Conservation (phyloP, 1,140 invertebrate species). For the Tribolium madens region DNA sequence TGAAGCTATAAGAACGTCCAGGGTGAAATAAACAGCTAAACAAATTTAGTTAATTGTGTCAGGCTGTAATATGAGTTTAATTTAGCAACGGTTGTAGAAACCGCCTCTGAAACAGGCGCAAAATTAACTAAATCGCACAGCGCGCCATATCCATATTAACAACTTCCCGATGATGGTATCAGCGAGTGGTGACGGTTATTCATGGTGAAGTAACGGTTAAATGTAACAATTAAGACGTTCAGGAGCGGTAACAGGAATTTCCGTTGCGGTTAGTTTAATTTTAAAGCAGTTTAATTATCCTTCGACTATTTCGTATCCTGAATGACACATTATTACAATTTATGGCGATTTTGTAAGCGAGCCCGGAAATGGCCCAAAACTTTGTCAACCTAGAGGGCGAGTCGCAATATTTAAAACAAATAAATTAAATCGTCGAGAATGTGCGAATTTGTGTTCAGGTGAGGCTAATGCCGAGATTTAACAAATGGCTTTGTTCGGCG, state of each 20-base stretch:
- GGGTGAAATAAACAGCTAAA: constrained; percentile 11
- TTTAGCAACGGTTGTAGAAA: constrained; percentile 8
- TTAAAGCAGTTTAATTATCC: constrained; percentile 12
- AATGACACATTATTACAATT: constrained; percentile 11
- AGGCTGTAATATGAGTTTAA: constrained; percentile 17
- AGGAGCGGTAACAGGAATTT: neutral
- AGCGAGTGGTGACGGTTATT: constrained; percentile 10
- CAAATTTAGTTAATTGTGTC: constrained; percentile 35
- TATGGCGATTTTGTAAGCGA: constrained; percentile 7
- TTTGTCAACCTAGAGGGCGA: neutral
- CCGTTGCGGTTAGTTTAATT: constrained; percentile 19
- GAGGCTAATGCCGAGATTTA: neutral
- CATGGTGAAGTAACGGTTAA: constrained; percentile 24
- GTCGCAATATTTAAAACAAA: neutral
- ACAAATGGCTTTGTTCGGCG: constrained; percentile 18
- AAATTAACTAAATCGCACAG: constrained; percentile 31
- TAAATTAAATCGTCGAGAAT: neutral
- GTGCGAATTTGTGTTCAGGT: neutral
- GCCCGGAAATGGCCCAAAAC: neutral
- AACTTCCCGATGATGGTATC: constrained; percentile 19
- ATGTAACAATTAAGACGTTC: constrained; percentile 3
- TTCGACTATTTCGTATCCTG: constrained; percentile 31
- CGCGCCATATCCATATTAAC: constrained; percentile 30
- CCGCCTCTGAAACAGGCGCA: neutral
- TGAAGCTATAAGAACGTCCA: constrained; percentile 3